These are phyloP conservation scores for Tachina fera DNA, from an alignment of 2,888 invertebrate species.

Conservation along the genomic window DNA sequence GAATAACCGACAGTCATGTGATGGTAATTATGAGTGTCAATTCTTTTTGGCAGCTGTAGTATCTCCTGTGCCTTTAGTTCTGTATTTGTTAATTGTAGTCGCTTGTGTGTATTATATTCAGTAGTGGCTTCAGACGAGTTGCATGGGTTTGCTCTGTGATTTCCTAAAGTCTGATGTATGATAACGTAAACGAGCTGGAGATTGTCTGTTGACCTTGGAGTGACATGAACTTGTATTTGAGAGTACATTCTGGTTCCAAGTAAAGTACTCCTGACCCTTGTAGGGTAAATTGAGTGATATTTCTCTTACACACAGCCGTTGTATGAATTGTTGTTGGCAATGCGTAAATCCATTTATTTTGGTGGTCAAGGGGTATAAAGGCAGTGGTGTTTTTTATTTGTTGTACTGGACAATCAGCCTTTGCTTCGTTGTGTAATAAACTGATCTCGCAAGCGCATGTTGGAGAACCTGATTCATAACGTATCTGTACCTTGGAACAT, in stretches of 20 bases:
- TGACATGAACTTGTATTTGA: conserved; percentile 5
- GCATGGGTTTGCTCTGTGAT: neutral
- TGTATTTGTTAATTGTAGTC: neutral
- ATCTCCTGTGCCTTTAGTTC: neutral
- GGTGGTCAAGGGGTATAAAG: conserved; percentile 7
- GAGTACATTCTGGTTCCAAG: conserved; percentile 11
- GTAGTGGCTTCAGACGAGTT: conserved; percentile 1
- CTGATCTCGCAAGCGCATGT: conserved; percentile 10
- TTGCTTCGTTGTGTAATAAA: conserved; percentile 2
- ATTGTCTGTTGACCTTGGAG: conserved; percentile 12
- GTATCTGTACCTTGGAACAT: neutral
- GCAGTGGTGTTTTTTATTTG: neutral
- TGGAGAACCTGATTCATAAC: neutral
- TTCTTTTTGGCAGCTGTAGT: neutral
- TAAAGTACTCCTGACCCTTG: conserved; percentile 1
- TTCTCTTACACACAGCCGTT: neutral
- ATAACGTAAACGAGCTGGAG: conserved; percentile 2
- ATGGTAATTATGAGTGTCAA: conserved; percentile 12
- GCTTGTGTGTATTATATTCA: neutral
- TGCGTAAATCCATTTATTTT: conserved; percentile 11
- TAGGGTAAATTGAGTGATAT: neutral
- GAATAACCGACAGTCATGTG: neutral
- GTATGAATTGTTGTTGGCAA: neutral
- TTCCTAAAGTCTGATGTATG: conserved; percentile 5
- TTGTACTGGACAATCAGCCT: conserved; percentile 19